Conservation (phyloP, 2,888 invertebrate species). For the Himalopsyche japonica region DNA sequence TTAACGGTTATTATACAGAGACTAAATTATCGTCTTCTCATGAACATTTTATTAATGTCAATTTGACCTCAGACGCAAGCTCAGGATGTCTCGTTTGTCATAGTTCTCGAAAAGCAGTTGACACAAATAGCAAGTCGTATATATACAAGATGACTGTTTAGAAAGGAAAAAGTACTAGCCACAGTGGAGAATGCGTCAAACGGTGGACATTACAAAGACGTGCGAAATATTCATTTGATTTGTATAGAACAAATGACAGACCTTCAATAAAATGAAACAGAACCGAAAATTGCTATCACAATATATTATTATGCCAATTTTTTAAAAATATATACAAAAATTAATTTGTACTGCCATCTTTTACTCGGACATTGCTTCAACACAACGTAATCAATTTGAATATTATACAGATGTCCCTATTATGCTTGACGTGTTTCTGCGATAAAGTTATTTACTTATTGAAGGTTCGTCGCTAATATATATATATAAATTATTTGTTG, state of each 20-base stretch:
- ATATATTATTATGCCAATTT: too few relatives aligned
- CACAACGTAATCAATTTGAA: not conserved
- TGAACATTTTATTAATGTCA: too few relatives aligned
- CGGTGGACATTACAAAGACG: not conserved
- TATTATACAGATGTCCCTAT: not conserved
- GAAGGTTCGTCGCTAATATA: conserved; percentile 4
- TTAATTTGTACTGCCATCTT: not conserved
- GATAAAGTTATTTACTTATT: not conserved
- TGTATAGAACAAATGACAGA: not conserved
- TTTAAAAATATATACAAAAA: too few relatives aligned
- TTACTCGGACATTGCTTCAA: not conserved
- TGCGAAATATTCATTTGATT: not conserved
- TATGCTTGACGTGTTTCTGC: not conserved
- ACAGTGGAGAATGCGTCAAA: not conserved
- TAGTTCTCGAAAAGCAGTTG: too few relatives aligned
- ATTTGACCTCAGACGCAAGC: too few relatives aligned
- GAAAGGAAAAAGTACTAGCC: too few relatives aligned
- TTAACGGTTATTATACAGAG: too few relatives aligned
- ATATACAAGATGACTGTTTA: too few relatives aligned
- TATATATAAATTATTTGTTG: conserved; percentile 9
- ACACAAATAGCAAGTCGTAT: too few relatives aligned
- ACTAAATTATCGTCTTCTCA: too few relatives aligned
- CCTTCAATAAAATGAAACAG: not conserved
- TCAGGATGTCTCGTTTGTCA: too few relatives aligned
- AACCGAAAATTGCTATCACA: too few relatives aligned